These are phyloP conservation scores for Chloroceryle inda DNA, from an alignment of 2,797 vertebrate species.

Conservation along the genomic window DNA sequence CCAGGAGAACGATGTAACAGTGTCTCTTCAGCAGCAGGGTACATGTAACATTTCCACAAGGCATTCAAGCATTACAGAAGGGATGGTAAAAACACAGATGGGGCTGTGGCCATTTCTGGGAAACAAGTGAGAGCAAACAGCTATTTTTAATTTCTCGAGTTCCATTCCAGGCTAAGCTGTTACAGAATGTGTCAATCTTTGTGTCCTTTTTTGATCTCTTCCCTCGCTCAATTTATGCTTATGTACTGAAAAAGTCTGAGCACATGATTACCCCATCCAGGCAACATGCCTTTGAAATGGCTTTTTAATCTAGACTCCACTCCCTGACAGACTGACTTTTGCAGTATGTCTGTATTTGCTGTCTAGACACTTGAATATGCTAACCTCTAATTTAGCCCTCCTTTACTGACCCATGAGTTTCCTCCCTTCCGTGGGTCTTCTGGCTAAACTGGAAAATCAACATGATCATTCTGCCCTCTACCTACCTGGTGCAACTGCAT, in stretches of 20 bases:
- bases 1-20: not conserved
- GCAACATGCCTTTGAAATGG: conserved; percentile 72
- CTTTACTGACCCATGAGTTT: conserved; percentile 71
- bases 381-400: conserved; percentile 74
- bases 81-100: not conserved
- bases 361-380: conserved; percentile 75
- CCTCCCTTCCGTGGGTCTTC: conserved; percentile 70
- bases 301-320: conserved; percentile 75
- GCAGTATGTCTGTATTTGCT: conserved; percentile 68
- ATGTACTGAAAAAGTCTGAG: conserved; percentile 62
- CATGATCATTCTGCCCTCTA: conserved; percentile 54
- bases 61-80: not conserved
- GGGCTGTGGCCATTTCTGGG: conserved; percentile 40
- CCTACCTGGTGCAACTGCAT: conserved; percentile 30
- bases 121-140: conserved; percentile 49
- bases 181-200: conserved; percentile 54
- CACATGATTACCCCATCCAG: conserved; percentile 69
- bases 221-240: conserved; percentile 54
- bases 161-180: conserved; percentile 63
- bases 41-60: not conserved
- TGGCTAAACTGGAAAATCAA: conserved; percentile 71
- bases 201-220: conserved; percentile 71
- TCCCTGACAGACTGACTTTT: conserved; percentile 74
- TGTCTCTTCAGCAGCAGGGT: not conserved
- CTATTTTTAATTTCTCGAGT: conserved; percentile 63